Percentiles rank a stretch among this genome's conserved stretches.
These are phyloP conservation scores for Ceratoteleas bidentatus DNA, from an alignment of 1,140 invertebrate genomes.

Conservation along the genomic window DNA sequence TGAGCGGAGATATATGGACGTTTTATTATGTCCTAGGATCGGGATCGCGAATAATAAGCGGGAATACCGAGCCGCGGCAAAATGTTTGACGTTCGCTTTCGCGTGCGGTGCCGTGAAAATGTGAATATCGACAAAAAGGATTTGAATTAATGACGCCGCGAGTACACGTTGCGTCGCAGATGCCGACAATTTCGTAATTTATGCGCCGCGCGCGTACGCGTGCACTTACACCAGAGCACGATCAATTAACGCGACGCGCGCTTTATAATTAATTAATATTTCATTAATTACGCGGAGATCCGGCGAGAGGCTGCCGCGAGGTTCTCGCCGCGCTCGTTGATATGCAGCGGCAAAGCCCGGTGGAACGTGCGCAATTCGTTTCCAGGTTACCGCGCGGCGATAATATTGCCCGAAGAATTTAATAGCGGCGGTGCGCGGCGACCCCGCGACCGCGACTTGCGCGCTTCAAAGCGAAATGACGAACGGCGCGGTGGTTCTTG, in stretches of 20 bases:
- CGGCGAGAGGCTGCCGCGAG: slow-evolving; percentile 64
- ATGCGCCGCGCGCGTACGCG: slow-evolving; percentile 43
- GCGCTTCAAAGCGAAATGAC: slow-evolving; percentile 60
- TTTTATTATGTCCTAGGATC: slow-evolving; percentile 66
- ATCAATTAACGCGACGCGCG: slow-evolving; percentile 65
- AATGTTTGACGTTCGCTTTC: slow-evolving; percentile 5
- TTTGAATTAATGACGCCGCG: slow-evolving; percentile 61
- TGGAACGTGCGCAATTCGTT: slow-evolving; percentile 64
- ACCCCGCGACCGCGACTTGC: slow-evolving; percentile 54
- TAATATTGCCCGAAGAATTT: slow-evolving; percentile 60
- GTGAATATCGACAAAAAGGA: slow-evolving; percentile 50
- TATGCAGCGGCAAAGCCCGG: slow-evolving; percentile 60
- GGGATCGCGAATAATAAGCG: slow-evolving; percentile 57
- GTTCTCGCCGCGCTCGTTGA: slow-evolving; percentile 61
- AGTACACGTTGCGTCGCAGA: slow-evolving; percentile 46
- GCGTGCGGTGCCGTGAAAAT: slow-evolving; percentile 25
- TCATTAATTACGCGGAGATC: slow-evolving; percentile 71
- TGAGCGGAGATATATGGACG: slow-evolving; percentile 62
- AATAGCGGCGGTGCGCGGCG: slow-evolving; percentile 51
- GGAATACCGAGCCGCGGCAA: slow-evolving; percentile 44
- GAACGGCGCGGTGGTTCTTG: slow-evolving; percentile 63
- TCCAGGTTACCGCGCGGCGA: slow-evolving; percentile 62
- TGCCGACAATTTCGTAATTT: slow-evolving; percentile 64
- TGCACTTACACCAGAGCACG: slow-evolving; percentile 55
- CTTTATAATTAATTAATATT: slow-evolving; percentile 75